Base-by-base conservation (phyloP, 2,888 invertebrate species). In the Germaria angustata region DNA sequence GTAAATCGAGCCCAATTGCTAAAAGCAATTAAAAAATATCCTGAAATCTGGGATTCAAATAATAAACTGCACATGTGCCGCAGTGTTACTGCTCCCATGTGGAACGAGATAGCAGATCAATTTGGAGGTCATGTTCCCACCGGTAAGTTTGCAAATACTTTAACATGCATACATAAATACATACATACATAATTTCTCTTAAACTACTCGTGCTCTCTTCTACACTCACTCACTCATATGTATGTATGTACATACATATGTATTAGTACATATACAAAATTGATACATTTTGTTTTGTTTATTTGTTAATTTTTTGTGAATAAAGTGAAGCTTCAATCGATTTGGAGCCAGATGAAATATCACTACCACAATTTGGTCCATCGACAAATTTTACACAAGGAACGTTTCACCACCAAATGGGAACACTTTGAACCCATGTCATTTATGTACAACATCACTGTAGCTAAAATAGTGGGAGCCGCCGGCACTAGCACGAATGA, bases 331-430 rank as follows among this genome's bases (percentile, higher is more conserved):
- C 81, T 89, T 13, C 89, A 89, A 68, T 89, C 89, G 22, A 89
- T 89, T 53, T 89, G 89, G 89, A 90, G 90, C 32, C 89, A 89
- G 84, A 89, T 89, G 89, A 89, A 89, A 84, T 89, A 89, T 66
- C 89, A 89, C 55, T 89, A 89, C 24, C 89, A 89, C 75, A 89
- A 89, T 77, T 79, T 89, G 73, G 89, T 89, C 32, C 89, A 89
- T 71, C 88, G 89, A 2, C 89, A 89, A 85, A 89, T 89, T 24
- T 85, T 89, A 24, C 89, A 89, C 84, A 89, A 89, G 84, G 89
- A 89, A 76, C 89, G 89, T 69, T 89, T 89, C 84, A 89, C 89
- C 41, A 89, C 89, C 76, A 89, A 89, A 71, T 89, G 89, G 89
- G 89, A 89, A 44, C 89, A 89, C 77, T 89, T 89, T 32, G 90